Evolutionary conservation across 2,888 invertebrate species (phyloP).

Genomic region (Hypomecis atomaria): DNA sequence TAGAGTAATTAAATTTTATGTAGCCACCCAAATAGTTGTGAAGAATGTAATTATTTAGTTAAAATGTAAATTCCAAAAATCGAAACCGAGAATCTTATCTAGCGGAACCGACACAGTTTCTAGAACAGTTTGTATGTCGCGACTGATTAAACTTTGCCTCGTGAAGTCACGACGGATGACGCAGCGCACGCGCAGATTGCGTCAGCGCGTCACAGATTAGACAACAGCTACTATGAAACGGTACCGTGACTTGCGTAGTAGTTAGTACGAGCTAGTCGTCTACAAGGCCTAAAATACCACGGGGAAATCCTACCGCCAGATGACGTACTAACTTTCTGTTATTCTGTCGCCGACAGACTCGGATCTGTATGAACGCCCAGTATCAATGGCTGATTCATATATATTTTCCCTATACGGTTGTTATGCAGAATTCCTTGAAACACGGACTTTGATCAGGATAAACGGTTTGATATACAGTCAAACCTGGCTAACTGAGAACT

Average conservation of each 20-base stretch:
- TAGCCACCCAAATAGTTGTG: too few species aligned
- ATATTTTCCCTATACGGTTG: conserved; percentile 5
- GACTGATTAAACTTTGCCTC: conserved; percentile 33
- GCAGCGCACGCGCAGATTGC: conserved; percentile 51
- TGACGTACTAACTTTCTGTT: conserved; percentile 8
- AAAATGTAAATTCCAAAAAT: background rate
- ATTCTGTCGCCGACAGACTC: conserved; percentile 12
- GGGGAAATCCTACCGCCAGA: conserved; percentile 49
- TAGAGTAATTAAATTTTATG: too few species aligned
- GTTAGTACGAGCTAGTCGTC: conserved; percentile 5
- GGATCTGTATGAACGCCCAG: conserved; percentile 29
- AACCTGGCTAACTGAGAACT: too few species aligned
- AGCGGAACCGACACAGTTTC: conserved; percentile 6
- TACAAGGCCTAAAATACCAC: conserved; percentile 38
- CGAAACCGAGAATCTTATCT: conserved; percentile 1
- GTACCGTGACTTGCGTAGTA: conserved; percentile 5
- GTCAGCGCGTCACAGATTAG: conserved; percentile 44
- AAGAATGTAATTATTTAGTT: background rate
- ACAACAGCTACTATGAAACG: conserved; percentile 29
- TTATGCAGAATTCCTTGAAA: background rate
- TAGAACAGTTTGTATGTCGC: conserved; percentile 14
- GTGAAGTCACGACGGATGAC: conserved; percentile 43
- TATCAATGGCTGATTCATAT: conserved; percentile 35
- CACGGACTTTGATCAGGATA: conserved; percentile 4
- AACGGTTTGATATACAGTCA: background rate